phyloP scores from a whole-genome alignment of 1,140 invertebrate species.

The Antheraea mylitta region DNA sequence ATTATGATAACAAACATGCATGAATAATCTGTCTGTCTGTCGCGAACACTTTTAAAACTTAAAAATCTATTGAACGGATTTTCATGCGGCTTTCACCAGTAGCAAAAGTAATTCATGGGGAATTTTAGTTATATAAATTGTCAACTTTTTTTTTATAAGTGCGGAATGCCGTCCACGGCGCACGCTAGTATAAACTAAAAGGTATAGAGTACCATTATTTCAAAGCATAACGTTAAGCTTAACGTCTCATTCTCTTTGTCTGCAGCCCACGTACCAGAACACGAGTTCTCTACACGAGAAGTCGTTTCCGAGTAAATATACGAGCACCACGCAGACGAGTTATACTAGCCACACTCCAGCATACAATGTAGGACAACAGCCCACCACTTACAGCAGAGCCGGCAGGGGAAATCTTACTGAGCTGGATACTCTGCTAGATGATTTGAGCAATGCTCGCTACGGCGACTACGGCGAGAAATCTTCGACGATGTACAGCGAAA shows the following conservation, averaged over 20 bases:
- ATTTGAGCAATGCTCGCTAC: conserved; percentile 92
- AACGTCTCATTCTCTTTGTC: conserved; percentile 29
- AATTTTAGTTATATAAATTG: no score
- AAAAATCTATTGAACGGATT: no score
- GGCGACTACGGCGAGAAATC: conserved; percentile 72
- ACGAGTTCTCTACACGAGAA: conserved; percentile 59
- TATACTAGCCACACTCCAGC: conserved; percentile 33
- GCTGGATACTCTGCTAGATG: conserved; percentile 93
- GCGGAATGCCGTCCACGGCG: no score
- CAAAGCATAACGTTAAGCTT: neutral
- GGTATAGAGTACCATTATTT: no score
- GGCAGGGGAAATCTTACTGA: conserved; percentile 89
- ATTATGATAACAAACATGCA: no score
- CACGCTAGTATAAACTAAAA: no score
- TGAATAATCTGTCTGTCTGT: no score
- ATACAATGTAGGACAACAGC: conserved; percentile 38
- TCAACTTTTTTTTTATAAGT: no score
- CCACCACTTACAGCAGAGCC: conserved; percentile 57
- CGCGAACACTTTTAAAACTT: no score
- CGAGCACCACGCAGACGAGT: conserved; percentile 36
- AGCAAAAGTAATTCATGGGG: no score
- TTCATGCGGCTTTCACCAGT: no score
- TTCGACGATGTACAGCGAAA: conserved; percentile 40
- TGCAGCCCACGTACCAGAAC: conserved; percentile 74
- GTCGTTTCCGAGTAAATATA: conserved; percentile 57